These are phyloP conservation scores for Dysmachus trigonus DNA, from an alignment of 2,888 invertebrate genomes.

Conservation along the genomic window DNA sequence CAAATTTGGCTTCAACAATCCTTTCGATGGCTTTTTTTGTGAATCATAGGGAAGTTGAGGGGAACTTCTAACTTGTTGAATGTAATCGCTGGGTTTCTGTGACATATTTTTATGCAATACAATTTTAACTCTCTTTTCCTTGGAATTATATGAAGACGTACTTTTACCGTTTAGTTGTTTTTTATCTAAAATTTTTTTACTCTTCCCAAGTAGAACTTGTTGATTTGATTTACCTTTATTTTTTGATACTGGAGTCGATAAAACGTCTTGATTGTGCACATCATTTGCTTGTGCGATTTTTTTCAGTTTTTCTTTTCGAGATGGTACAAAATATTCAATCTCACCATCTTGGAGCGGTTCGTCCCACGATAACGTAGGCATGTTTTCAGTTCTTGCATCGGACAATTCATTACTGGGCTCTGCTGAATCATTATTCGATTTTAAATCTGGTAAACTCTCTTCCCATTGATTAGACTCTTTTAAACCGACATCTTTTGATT, in stretches of 20 bases:
- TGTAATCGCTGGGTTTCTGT: conserved; percentile 79
- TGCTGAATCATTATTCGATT: conserved; percentile 47
- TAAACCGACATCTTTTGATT: background rate
- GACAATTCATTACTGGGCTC: conserved; percentile 51
- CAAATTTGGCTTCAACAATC: conserved; percentile 76
- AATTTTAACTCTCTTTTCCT: conserved; percentile 77
- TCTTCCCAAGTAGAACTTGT: conserved; percentile 48
- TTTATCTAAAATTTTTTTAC: conserved; percentile 27
- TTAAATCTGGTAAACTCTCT: background rate
- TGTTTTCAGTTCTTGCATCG: background rate
- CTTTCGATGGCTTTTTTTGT: conserved; percentile 72
- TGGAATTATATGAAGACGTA: background rate
- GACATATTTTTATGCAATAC: conserved; percentile 74
- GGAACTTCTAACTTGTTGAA: conserved; percentile 73
- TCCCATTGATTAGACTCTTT: background rate
- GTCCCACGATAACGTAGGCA: conserved; percentile 59
- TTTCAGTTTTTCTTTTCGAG: conserved; percentile 54
- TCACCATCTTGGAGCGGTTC: conserved; percentile 64
- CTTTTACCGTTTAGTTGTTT: background rate
- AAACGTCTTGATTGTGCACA: conserved; percentile 51
- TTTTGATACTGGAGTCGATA: conserved; percentile 54
- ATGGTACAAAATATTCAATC: conserved; percentile 59
- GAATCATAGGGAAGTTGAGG: conserved; percentile 82
- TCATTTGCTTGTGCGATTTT: conserved; percentile 54
- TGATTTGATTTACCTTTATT: conserved; percentile 43